Evolutionary conservation across 2,888 invertebrate species (phyloP).

Genomic region (Meganola albula): DNA sequence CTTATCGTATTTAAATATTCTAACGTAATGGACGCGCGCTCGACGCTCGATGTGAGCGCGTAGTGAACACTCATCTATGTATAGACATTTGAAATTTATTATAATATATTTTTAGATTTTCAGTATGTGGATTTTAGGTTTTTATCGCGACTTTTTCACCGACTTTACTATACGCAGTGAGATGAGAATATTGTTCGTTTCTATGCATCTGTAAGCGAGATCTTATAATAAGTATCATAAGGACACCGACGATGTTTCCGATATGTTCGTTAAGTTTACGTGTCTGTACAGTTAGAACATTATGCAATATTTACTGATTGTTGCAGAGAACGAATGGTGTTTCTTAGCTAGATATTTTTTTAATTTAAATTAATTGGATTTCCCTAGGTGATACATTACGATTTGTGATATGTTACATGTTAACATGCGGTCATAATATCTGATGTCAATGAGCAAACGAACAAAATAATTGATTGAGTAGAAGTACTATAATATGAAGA

Average conservation of each 20-base stretch:
- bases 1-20: slow-evolving; percentile 58
- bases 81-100: slow-evolving; percentile 76
- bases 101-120: slow-evolving; percentile 77
- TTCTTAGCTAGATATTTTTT: slow-evolving; percentile 70
- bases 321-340: slow-evolving; percentile 63
- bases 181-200: slow-evolving; percentile 64
- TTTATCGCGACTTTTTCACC: slow-evolving; percentile 72
- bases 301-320: slow-evolving; percentile 63
- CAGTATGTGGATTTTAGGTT: slow-evolving; percentile 74
- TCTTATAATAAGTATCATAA: slow-evolving; percentile 60
- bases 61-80: slow-evolving; percentile 72
- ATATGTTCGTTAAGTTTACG: slow-evolving; percentile 50
- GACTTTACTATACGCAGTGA: slow-evolving; percentile 65
- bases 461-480: slow-evolving; percentile 70
- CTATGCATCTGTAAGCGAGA: slow-evolving; percentile 63
- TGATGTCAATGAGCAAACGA: slow-evolving; percentile 60
- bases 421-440: slow-evolving; percentile 59
- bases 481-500: slow-evolving; percentile 70
- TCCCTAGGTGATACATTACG: slow-evolving; percentile 65
- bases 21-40: slow-evolving; percentile 54
- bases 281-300: slow-evolving; percentile 72
- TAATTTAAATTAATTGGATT: slow-evolving; percentile 71
- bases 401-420: slow-evolving; percentile 50
- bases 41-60: slow-evolving; percentile 57
- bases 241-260: slow-evolving; percentile 54